Evolutionary conservation across 1,140 invertebrate genomes (phyloP).

Genomic region (Drosophila elegans): DNA sequence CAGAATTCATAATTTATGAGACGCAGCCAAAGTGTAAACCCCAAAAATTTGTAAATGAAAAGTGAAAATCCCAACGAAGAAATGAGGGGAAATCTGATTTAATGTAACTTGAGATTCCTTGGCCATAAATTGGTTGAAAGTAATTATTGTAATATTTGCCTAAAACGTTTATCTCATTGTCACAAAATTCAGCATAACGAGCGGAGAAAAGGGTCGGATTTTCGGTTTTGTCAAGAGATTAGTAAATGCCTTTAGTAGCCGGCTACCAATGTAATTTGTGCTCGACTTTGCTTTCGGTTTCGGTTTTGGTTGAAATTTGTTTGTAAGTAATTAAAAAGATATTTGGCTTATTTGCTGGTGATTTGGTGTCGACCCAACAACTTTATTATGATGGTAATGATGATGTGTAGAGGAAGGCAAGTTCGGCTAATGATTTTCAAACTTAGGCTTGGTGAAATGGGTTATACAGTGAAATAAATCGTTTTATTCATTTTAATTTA

Average conservation of each 20-base stretch:
- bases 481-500: not conserved
- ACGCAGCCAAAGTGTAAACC: conserved; percentile 26
- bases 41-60: conserved; percentile 54
- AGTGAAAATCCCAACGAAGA: conserved; percentile 54
- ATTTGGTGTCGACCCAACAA: conserved; percentile 22
- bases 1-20: conserved; percentile 63
- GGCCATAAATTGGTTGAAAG: conserved; percentile 24
- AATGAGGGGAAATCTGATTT: conserved; percentile 5
- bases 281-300: conserved; percentile 28
- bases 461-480: not conserved
- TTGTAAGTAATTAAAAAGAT: conserved; percentile 67
- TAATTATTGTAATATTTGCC: conserved; percentile 54
- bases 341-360: conserved; percentile 30
- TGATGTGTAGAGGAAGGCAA: not conserved
- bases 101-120: conserved; percentile 16
- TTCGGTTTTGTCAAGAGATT: conserved; percentile 48
- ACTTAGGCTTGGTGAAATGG: conserved; percentile 11
- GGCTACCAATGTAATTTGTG: conserved; percentile 20
- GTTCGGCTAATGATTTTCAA: conserved; percentile 36
- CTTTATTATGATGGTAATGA: conserved; percentile 48
- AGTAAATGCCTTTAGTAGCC: conserved; percentile 48
- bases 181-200: conserved; percentile 18
- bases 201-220: conserved; percentile 6
- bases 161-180: conserved; percentile 54
- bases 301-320: conserved; percentile 38